Base-by-base conservation (phyloP, 2,797 vertebrate genomes). In the Serranus cabrilla region DNA sequence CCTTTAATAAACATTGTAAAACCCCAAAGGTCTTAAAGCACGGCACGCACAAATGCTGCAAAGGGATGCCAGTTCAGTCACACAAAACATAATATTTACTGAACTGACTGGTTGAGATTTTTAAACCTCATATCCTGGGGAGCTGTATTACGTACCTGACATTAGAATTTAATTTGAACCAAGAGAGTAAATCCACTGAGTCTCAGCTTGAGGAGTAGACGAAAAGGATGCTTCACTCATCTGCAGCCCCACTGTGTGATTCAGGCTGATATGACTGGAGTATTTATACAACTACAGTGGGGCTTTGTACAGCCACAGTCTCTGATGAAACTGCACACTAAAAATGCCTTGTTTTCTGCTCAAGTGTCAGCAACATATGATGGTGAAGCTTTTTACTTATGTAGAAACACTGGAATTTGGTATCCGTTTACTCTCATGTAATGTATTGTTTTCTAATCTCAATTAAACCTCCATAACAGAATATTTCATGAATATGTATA, bases 141-240 rank as follows among this genome's bases (percentile, higher is more conserved):
- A 47, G 18, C 13, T 16, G 14, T 47, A 60, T 50, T 21, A 40
- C 25, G 50, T 55, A 14, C 21, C 43, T 64, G 39, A 52, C n/a
- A 56, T 11, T 2, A 14, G 16, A 21, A 56, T 67, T 70, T 17
- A 8, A 17, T 71, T 62, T 43, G 7, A 65, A 20, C 55, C 21
- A 13, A 34, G 58, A 37, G 20, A 47, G 7, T 76, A 63, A 63
- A 77, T 61, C 55, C 50, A 34, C 42, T 13, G 6, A 37, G 16
- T 62, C 20, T 8, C 8, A 25, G 9, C 56, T 16, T 12, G 39
- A 11, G 12, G 27, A 31, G 23, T 0, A 54, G 18, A 72, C 27
- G n/a, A 27, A 50, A 1, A 20, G 37, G 25, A 39, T 18, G 49
- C n/a, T 13, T 46, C 20, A 23, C 23, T 77, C 49, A 18, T 49